Conservation (phyloP, 2,888 invertebrate species). For the Galeruca laticollis region DNA sequence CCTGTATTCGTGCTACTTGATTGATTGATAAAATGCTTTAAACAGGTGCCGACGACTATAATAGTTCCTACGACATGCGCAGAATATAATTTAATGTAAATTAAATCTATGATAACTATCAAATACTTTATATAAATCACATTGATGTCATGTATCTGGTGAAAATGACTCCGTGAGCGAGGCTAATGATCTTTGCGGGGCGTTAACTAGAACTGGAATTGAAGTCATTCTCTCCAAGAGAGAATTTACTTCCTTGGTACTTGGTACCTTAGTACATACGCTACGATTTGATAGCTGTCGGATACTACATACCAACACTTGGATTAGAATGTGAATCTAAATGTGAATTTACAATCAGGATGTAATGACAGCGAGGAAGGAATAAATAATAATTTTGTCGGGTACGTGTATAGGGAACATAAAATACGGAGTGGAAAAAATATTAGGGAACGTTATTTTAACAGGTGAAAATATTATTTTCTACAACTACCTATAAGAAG, state of each 20-base stretch:
- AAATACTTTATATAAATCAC: constrained; percentile 13
- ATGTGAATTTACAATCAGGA: not conserved
- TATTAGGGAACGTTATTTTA: too few species aligned
- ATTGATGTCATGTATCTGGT: not conserved
- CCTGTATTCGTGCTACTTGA: constrained; percentile 29
- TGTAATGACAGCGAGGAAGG: not conserved
- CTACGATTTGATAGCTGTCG: not conserved
- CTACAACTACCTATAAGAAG: too few species aligned
- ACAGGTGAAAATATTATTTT: too few species aligned
- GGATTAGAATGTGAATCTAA: not conserved
- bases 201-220: constrained; percentile 32
- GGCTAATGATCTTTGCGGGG: constrained; percentile 31
- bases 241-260: constrained; percentile 26
- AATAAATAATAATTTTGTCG: constrained; percentile 4
- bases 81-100: constrained; percentile 16
- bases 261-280: not conserved
- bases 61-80: constrained; percentile 21
- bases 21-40: constrained; percentile 29
- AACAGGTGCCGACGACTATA: constrained; percentile 25
- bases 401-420: not conserved
- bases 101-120: constrained; percentile 15
- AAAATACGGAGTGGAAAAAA: too few species aligned
- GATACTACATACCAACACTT: not conserved
- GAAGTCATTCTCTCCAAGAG: constrained; percentile 19
- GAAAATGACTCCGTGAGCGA: constrained; percentile 14